Base-by-base conservation (phyloP, 2,888 invertebrate species). In the Lottia scabra region DNA sequence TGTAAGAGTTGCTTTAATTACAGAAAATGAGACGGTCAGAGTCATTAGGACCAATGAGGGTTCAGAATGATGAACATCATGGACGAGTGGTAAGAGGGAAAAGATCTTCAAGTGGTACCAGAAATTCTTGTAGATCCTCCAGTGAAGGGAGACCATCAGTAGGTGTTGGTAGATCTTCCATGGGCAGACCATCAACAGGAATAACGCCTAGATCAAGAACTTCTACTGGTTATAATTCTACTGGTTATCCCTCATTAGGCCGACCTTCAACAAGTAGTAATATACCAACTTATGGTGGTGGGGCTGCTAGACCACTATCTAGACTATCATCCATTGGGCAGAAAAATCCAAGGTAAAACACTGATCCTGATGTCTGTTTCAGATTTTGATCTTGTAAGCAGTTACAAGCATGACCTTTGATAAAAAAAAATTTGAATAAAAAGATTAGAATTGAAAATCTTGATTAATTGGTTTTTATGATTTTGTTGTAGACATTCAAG, bases 401-500 rank as follows among this genome's bases (percentile, higher is more conserved):
- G n/a, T n/a, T n/a, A n/a, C n/a, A n/a, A n/a, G n/a, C n/a, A n/a
- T n/a, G n/a, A n/a, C n/a, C n/a, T n/a, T n/a, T n/a, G n/a, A n/a
- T n/a, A n/a, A n/a, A n/a, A n/a, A n/a, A n/a, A n/a, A n/a, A n/a
- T n/a, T n/a, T n/a, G n/a, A n/a, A n/a, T n/a, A n/a, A n/a, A n/a
- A n/a, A n/a, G n/a, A n/a, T 65, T 5, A 69, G 70, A 19, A 1
- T 27, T 8, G 38, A 56, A 48, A 70, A n/a, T 63, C 56, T 62
- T 64, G 63, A 71, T 13, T 76, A 73, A n/a, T n/a, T n/a, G n/a
- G n/a, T n/a, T n/a, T n/a, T n/a, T n/a, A n/a, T 72, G 76, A 67
- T 15, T 66, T 45, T 26, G 43, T 68, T 48, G 38, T 63, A 65
- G 75, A 16, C 70, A 69, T 23, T 72, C 75, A 15, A 83, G 83